These are phyloP conservation scores for Drosophila pachea DNA, from an alignment of 1,140 invertebrate genomes.

Conservation along the genomic window DNA sequence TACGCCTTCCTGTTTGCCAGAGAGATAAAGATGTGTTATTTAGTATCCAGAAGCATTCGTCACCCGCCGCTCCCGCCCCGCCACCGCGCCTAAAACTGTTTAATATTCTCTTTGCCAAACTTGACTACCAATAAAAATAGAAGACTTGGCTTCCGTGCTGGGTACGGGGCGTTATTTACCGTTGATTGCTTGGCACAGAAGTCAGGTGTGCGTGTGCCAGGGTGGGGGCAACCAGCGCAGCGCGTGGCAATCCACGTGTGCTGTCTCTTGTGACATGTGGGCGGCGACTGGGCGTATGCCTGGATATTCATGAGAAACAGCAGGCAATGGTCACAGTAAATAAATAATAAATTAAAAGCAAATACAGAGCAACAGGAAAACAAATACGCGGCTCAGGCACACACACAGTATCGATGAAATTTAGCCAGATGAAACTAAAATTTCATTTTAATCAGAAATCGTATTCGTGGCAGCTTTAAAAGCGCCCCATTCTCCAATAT, in stretches of 20 bases:
- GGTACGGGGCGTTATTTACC: background rate
- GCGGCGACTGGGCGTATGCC: slow-evolving; percentile 2
- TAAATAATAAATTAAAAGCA: slow-evolving; percentile 48
- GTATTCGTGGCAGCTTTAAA: too few species aligned
- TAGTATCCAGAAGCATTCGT: too few species aligned
- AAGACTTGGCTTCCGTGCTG: background rate
- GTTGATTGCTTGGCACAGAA: background rate
- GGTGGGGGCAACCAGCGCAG: background rate
- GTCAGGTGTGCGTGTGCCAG: background rate
- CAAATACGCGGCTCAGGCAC: slow-evolving; percentile 9
- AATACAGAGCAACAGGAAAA: slow-evolving; percentile 1
- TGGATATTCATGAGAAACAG: slow-evolving; percentile 16
- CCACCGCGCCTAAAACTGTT: background rate
- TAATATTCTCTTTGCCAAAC: background rate
- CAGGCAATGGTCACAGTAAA: slow-evolving; percentile 26
- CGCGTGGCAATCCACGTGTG: slow-evolving; percentile 59
- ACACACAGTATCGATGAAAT: background rate
- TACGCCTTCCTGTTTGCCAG: background rate
- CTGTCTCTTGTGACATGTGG: slow-evolving; percentile 32
- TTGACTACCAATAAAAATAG: slow-evolving; percentile 1
- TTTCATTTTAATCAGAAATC: too few species aligned
- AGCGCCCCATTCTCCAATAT: background rate
- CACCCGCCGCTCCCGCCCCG: too few species aligned
- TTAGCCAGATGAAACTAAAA: background rate
- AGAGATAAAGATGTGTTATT: background rate